A percentile compares a stretch with the other conserved stretches of the same genome.
Evolutionary conservation across 2,797 vertebrate species (phyloP).

Genomic region (Neopelma chrysocephalum): DNA sequence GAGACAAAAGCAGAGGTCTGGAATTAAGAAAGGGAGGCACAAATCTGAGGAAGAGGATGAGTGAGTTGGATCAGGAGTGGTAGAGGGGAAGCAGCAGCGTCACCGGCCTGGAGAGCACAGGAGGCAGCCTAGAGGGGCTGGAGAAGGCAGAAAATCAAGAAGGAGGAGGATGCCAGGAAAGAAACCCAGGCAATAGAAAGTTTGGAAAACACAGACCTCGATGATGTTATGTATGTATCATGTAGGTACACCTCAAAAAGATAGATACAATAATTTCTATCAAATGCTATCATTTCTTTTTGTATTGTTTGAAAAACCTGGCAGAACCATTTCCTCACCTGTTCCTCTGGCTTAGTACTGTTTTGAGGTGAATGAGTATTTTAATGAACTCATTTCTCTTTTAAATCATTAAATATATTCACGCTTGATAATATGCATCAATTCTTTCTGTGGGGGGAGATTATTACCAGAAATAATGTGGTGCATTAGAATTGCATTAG

Average conservation of each 20-base stretch:
- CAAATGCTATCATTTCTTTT: background rate
- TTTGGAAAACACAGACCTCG: background rate
- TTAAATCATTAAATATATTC: slow-evolving; percentile 40
- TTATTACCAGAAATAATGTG: slow-evolving; percentile 22
- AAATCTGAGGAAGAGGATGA: background rate
- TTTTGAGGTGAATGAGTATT: background rate
- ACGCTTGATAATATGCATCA: slow-evolving; percentile 5
- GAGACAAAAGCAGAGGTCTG: background rate
- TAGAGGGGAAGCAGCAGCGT: background rate
- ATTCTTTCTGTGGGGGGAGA: background rate
- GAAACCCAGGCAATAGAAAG: background rate
- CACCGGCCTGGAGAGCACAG: background rate
- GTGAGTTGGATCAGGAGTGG: background rate
- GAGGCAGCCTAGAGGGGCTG: background rate
- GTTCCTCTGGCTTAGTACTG: background rate
- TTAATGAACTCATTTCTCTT: slow-evolving; percentile 42
- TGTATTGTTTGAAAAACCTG: background rate
- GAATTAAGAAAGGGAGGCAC: background rate
- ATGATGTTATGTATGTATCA: background rate
- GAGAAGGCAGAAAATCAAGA: background rate
- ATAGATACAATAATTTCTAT: background rate
- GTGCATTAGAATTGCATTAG: slow-evolving; percentile 44
- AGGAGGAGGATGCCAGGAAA: background rate
- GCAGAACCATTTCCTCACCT: background rate
- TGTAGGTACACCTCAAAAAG: background rate